Evolutionary conservation across 2,113 vertebrate species (phyloP), one percentile per base, ranked within the genome.

Genomic region (Corythornis madagascariensis): DNA sequence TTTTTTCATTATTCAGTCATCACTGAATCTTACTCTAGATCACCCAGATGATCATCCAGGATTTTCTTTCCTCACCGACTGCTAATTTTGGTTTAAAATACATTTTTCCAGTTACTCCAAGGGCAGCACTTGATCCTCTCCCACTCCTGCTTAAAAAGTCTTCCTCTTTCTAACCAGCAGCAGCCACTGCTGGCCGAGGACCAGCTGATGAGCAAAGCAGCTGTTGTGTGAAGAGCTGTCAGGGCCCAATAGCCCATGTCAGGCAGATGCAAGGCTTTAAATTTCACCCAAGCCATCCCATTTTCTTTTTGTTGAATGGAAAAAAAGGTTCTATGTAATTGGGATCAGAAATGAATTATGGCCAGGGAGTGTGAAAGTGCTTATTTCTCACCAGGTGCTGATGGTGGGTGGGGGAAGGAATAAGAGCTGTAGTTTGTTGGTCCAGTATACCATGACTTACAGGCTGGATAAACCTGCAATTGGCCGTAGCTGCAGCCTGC

Each of bases 391-490:
- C 48, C 4, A 1, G 17, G 15, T 42, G 64, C 48, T 77, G 29
- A 7, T 35, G 31, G n/a, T 42, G 47, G 25, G 12, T 45, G 19
- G 14, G 20, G 29, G 31, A 64, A 60, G 40, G 35, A 87, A 18
- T 40, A 69, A 83, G 63, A 83, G 45, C n/a, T 59, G 64, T 43
- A 73, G 47, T 90, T 57, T 91, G 50, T 61, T 56, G 52, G 50
- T 75, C 81, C 91, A 89, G 40, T 16, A 59, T n/a, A 31, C 76
- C 69, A 24, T 59, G 89, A 81, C 87, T 90, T 66, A 42, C 31
- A 82, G 90, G 81, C 74, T 96, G 92, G 89, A 80, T 88, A 71
- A 94, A 90, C 50, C 77, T 86, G 90, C 67, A 96, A 94, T 66
- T 71, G 89, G 57, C 87, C 59, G 1, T 93, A 64, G 93, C 92